A percentile compares a stretch with the other conserved stretches of the same genome.
Evolutionary conservation across 2,113 vertebrate species (phyloP).

Genomic region (Numenius arquata): DNA sequence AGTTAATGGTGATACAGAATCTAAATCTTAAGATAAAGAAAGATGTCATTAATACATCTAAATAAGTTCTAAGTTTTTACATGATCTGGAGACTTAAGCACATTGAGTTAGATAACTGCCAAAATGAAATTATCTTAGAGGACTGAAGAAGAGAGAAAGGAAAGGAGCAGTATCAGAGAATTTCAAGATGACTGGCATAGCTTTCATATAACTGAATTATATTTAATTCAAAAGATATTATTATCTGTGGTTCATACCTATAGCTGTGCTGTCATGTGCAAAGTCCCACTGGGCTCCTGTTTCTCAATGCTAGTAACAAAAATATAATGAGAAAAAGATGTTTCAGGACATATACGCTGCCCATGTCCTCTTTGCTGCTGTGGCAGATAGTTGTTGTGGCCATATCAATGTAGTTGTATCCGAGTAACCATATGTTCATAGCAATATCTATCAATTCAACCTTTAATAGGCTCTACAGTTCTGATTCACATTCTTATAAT

Average conservation of each 20-base stretch:
- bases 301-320: background rate
- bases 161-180: background rate
- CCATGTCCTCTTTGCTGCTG: background rate
- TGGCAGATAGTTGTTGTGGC: background rate
- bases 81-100: background rate
- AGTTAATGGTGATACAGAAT: background rate
- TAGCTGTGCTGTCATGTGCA: background rate
- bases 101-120: background rate
- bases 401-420: background rate
- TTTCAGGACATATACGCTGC: background rate
- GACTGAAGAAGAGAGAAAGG: background rate
- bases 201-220: background rate
- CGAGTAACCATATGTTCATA: background rate
- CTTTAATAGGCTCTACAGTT: background rate
- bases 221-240: background rate
- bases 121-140: background rate
- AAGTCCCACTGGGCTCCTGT: background rate
- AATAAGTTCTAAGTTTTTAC: background rate
- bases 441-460: background rate
- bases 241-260: background rate
- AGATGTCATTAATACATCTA: background rate
- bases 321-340: background rate
- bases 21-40: background rate
- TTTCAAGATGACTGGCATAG: background rate
- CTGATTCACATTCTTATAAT: background rate